Evolutionary conservation across 2,888 invertebrate species (phyloP), one percentile per base, ranked within the genome.

Genomic region (Tiliacea citrago): DNA sequence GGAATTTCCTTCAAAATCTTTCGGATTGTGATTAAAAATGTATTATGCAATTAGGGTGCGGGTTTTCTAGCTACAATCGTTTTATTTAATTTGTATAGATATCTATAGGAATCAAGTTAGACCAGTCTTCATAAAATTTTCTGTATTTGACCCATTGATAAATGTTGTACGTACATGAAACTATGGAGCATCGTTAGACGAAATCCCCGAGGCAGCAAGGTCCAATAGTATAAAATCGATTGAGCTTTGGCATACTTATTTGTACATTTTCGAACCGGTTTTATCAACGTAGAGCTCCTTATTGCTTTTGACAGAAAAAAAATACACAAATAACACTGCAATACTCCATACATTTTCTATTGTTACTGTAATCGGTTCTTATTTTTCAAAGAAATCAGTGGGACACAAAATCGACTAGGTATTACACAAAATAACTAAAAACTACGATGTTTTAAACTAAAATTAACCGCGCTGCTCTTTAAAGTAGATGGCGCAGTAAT

Each of bases 401-500:
- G n/a, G 35, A 49, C 18, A 39, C 29, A 29, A 29, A 58, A 58
- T 29, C 18, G 10, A 39, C 21, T 39, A 24, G 7, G 13, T 24
- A 13, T n/a, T 29, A 39, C 35, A n/a, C 39, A 61, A 13, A 60
- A 39, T 60, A 24, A 18, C 16, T n/a, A 35, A 2, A 35, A 49
- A 49, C 29, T 42, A 29, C 8, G 16, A 13, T 8, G 29, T 66
- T 53, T 10, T 24, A 16, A 45, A 45, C n/a, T 45, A 42, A 66
- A 60, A 51, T 18, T 51, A 57, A 45, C 6, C 21, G n/a, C 13
- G 45, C 29, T 45, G 21, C 39, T 49, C 51, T 57, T 35, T 21
- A 57, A 45, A 70, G 42, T 35, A 58, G 3, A 65, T 71, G 60
- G 49, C n/a, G 51, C 29, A 57, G n/a, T 65, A 35, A 69, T 47